Evolutionary conservation across 2,888 invertebrate genomes (phyloP), one percentile per base, ranked within the genome.

Genomic region (Eurytoma adleriae): DNA sequence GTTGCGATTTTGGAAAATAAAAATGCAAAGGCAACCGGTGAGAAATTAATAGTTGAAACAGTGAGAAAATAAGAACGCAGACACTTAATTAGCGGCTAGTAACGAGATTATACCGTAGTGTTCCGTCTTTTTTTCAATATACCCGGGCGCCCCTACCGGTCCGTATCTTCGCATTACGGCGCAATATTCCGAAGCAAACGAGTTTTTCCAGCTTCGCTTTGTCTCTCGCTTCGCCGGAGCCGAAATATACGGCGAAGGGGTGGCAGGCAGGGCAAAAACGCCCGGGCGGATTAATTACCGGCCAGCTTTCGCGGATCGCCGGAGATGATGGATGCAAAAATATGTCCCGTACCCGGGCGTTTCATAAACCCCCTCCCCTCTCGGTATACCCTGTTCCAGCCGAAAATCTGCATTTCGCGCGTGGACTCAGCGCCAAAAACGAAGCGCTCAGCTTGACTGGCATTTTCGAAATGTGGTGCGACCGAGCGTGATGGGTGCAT

Each of bases 321-420:
- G 61, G 77, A 80, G 82, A 80, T 82, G 78, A 82, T 66, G 77
- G 73, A 78, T 78, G 77, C 71, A 78, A 80, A 78, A 82, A 72
- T 78, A 67, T 68, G 78, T 76, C 61, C n/a, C 54, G 16, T 66
- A 57, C 18, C 59, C 59, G 10, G 27, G 61, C 67, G 48, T 66
- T 78, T 74, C 69, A 78, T 80, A 73, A 80, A 72, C 68, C 68
- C 74, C 3, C 20, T 18, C 20, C 30, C 40, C 40, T 3, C 40
- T 4, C 5, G 5, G 5, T 7, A 4, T 30, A 30, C 30, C 7
- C 40, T 1, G 40, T 5, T 4, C 40, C 40, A 40, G 18, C 71
- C 71, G 52, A 72, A 80, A 80, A 79, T 69, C 67, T 12, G 20
- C 52, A 16, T 61, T 48, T 66, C 52, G 50, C n/a, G 12, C 68